Evolutionary conservation across 2,797 vertebrate species (phyloP).

Genomic region (Cynopterus sphinx): DNA sequence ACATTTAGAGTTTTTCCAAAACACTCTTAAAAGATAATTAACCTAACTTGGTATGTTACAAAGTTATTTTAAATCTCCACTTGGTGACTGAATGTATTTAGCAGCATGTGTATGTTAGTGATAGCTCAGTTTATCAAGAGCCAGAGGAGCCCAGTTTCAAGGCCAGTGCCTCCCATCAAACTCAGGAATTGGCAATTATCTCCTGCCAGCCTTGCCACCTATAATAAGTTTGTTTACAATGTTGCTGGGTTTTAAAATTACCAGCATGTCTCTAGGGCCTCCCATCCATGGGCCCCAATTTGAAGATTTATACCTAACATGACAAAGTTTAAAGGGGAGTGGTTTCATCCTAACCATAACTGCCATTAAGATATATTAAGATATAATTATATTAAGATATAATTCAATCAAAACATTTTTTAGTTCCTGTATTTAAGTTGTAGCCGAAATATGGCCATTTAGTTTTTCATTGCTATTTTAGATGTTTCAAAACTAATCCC

Average conservation of each 20-base stretch:
- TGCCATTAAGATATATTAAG: background rate
- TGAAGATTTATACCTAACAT: background rate
- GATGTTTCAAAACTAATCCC: conserved; percentile 79
- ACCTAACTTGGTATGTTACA: conserved; percentile 44
- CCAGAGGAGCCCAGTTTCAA: background rate
- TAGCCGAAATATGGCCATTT: conserved; percentile 72
- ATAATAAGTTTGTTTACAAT: background rate
- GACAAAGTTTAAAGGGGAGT: background rate
- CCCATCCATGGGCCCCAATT: background rate
- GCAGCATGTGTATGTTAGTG: background rate
- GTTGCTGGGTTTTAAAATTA: background rate
- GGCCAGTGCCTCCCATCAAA: rapidly evolving
- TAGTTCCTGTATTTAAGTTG: conserved; percentile 69
- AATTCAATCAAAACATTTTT: conserved; percentile 64
- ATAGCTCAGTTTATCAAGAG: background rate
- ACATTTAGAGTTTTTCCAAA: conserved; percentile 52
- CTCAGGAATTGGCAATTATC: background rate
- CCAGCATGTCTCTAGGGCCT: background rate
- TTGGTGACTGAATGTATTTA: conserved; percentile 24
- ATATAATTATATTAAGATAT: background rate
- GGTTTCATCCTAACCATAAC: background rate
- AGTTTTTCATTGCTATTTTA: conserved; percentile 75
- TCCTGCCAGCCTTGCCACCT: background rate
- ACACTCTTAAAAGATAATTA: conserved; percentile 63
- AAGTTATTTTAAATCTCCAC: conserved; percentile 45